Evolutionary conservation across 2,888 invertebrate species (phyloP), one percentile per base, ranked within the genome.

Genomic region (Sthenelais limicola): DNA sequence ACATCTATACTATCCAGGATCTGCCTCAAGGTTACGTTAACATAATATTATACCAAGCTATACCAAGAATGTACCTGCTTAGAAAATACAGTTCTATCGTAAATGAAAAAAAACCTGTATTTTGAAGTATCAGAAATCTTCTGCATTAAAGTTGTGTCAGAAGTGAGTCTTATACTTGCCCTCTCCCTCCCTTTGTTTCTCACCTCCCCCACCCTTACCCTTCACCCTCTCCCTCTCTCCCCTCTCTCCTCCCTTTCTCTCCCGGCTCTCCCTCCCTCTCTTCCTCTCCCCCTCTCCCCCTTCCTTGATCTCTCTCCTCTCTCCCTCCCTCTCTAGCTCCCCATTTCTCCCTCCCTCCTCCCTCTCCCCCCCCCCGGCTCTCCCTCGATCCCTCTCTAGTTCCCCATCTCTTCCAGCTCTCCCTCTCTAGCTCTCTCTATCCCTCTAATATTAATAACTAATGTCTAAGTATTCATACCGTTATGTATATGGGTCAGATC

Each of bases 241-340:
- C 62, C 38, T 35, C 62, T 18, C 62, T 35, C 32, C 62, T 35
- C 33, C 62, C 33, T 28, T 35, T 35, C 38, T 35, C 30, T 30
- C 33, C 62, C 18, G 47, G 30, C 38, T 30, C 62, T 35, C 38
- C 33, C 62, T 35, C 62, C 62, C 38, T 62, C 62, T 28, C 62
- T 35, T 30, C 32, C 62, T 62, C 62, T 18, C 62, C 33, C 32
- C 62, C 38, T 32, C 38, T 28, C 62, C 24, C 32, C 62, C 62
- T 62, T 30, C 38, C 62, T 33, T 24, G 7, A 30, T n/a, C n/a
- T 35, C 38, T 12, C 56, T 54, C 28, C 12, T 15, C 56, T 5
- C 26, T 30, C 4, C 12, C 30, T 54, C 4, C 12, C 9, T 43
- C 24, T n/a, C 9, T 5, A 48, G 24, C 21, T 48, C 3, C 48